Base-by-base conservation (phyloP, 2,888 invertebrate species). In the Rotaria sp. region DNA sequence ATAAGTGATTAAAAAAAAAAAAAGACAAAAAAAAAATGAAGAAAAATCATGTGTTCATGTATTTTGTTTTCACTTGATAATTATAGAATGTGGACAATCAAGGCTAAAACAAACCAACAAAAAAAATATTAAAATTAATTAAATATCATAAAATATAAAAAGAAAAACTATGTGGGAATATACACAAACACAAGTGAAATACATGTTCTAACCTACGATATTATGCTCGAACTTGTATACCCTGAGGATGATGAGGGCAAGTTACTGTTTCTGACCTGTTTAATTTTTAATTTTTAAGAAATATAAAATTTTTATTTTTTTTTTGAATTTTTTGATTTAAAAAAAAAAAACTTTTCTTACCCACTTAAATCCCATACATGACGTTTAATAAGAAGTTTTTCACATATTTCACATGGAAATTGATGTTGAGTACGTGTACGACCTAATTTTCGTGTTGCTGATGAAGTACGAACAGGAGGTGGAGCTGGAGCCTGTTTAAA, bases 361-460 rank as follows among this genome's bases (percentile, higher is more conserved):
- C 45, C 45, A 45, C 10, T 80, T n/a, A 80, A 45, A 80, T 80
- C 80, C 80, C 80, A 80, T 45, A 80, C 80, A 45, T 80, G 80
- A 0, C 80, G 80, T 45, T 80, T 80, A 15, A 80, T 80, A 41
- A 80, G 80, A n/a, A 80, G 45, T 80, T 80, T 80, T n/a, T 80
- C 80, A 45, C 80, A 80, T 41, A 80, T 80, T 80, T 80, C 80
- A n/a, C 80, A 80, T 13, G 80, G 80, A 45, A 80, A 80, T 7
- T 45, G 18, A 80, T 80, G 80, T n/a, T 26, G 41, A 45, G 80
- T 45, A 45, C 80, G 80, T 41, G 80, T 80, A 45, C 45, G 45
- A 45, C 80, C 80, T 80, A 80, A n/a, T 80, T 80, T 80, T 80
- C 80, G 41, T 67, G 67, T 35, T 26, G 11, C 80, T 3, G 80